Conservation (phyloP, 2,888 invertebrate species). For the Ptilodon capucinus region DNA sequence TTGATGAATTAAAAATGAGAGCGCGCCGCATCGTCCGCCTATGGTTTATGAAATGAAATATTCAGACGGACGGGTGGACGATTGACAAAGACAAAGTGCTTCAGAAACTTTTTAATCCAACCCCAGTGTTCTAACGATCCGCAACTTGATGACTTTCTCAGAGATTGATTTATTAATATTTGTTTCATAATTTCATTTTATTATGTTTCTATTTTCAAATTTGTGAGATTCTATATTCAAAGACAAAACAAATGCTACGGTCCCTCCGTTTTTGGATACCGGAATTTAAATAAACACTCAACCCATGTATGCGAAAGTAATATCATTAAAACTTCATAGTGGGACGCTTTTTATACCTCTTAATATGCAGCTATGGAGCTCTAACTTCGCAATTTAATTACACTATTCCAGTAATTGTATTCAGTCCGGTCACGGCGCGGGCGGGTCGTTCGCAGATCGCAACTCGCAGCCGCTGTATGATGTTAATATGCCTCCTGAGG, state of each 20-base stretch:
- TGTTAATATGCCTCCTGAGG: constrained; percentile 42
- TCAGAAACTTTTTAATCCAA: constrained; percentile 22
- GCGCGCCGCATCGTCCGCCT: constrained; percentile 12
- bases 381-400: constrained; percentile 65
- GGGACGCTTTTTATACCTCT: constrained; percentile 49
- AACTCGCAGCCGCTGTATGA: constrained; percentile 35
- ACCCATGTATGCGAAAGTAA: constrained; percentile 33
- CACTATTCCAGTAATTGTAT: constrained; percentile 55
- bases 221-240: not conserved
- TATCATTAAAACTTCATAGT: constrained; percentile 54
- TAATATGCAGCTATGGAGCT: constrained; percentile 55
- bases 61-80: constrained; percentile 26
- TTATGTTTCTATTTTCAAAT: too few relatives aligned
- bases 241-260: not conserved
- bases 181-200: too few relatives aligned
- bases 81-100: constrained; percentile 35
- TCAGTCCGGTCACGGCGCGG: constrained; percentile 43
- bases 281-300: constrained; percentile 23
- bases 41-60: constrained; percentile 22
- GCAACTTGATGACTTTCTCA: not conserved
- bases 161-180: not conserved
- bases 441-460: constrained; percentile 43
- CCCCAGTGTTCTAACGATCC: not conserved
- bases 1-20: constrained; percentile 25
- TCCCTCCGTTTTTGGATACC: constrained; percentile 7